Evolutionary conservation across 2,113 vertebrate species (phyloP).

Genomic region (Anolis carolinensis): DNA sequence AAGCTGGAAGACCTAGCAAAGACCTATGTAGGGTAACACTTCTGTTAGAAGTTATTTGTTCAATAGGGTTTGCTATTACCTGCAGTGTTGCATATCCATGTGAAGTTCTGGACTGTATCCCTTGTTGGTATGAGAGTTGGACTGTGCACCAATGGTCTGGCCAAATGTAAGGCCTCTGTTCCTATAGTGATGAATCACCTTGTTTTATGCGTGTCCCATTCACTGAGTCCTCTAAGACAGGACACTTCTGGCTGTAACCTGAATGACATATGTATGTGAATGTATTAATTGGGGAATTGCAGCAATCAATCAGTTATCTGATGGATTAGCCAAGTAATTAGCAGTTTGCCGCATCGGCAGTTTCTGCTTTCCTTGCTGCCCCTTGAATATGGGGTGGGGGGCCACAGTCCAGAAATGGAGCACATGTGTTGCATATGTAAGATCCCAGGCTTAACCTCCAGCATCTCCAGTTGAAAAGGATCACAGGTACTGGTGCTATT

Average conservation of each 20-base stretch:
- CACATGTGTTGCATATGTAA: background rate
- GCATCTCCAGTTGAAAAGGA: too few relatives aligned
- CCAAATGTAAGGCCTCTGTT: too few relatives aligned
- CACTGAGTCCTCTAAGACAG: too few relatives aligned
- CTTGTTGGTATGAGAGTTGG: too few relatives aligned
- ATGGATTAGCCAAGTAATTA: background rate
- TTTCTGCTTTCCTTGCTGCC: background rate
- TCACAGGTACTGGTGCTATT: background rate
- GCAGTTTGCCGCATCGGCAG: background rate
- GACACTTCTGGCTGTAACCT: background rate
- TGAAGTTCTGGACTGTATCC: too few relatives aligned
- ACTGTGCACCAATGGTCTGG: too few relatives aligned
- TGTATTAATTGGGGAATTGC: background rate
- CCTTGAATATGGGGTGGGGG: background rate
- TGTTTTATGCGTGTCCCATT: too few relatives aligned
- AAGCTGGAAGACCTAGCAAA: too few relatives aligned
- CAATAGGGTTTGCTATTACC: too few relatives aligned
- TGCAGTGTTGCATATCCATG: too few relatives aligned
- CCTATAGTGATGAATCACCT: background rate
- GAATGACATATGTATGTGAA: background rate
- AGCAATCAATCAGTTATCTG: background rate
- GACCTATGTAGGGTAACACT: too few relatives aligned
- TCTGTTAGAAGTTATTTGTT: too few relatives aligned
- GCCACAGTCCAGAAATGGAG: background rate
- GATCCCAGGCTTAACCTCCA: background rate